Evolutionary conservation across 2,113 vertebrate species (phyloP).

Genomic region (Lepidothrix coronata): DNA sequence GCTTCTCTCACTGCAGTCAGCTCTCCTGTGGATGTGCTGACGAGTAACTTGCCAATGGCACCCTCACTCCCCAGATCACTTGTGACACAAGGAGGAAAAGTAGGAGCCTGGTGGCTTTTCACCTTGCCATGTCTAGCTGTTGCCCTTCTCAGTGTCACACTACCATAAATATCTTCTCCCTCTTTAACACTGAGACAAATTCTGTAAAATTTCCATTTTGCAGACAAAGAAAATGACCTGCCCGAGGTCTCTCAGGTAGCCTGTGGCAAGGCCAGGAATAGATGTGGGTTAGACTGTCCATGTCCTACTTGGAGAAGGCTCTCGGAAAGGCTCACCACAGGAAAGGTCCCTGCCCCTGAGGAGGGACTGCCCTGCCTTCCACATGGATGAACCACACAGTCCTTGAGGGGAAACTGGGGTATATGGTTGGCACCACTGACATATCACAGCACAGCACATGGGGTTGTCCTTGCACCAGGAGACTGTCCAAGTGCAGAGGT

Average conservation of each 20-base stretch:
- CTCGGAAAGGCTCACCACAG: not conserved
- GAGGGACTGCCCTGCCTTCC: not conserved
- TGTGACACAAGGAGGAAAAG: not conserved
- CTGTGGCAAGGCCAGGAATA: not conserved
- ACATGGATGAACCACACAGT: not conserved
- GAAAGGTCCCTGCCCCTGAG: too few species aligned
- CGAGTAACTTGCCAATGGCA: not conserved
- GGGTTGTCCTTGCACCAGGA: rapidly evolving
- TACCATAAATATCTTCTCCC: not conserved
- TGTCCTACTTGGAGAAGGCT: rapidly evolving
- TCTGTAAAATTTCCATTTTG: not conserved
- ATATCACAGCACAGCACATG: not conserved
- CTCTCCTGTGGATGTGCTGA: rapidly evolving
- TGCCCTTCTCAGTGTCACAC: not conserved
- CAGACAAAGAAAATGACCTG: not conserved
- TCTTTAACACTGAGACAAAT: not conserved
- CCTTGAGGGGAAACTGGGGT: not conserved
- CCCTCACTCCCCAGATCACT: not conserved
- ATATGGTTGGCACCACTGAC: not conserved
- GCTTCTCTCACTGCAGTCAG: rapidly evolving
- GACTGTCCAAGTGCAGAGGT: not conserved
- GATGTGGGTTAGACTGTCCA: rapidly evolving
- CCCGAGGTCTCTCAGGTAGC: not conserved
- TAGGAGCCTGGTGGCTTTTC: not conserved
- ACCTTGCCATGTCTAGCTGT: not conserved